These are phyloP conservation scores for Coelinius sp. DNA, from an alignment of 2,888 invertebrate genomes.

Conservation along the genomic window DNA sequence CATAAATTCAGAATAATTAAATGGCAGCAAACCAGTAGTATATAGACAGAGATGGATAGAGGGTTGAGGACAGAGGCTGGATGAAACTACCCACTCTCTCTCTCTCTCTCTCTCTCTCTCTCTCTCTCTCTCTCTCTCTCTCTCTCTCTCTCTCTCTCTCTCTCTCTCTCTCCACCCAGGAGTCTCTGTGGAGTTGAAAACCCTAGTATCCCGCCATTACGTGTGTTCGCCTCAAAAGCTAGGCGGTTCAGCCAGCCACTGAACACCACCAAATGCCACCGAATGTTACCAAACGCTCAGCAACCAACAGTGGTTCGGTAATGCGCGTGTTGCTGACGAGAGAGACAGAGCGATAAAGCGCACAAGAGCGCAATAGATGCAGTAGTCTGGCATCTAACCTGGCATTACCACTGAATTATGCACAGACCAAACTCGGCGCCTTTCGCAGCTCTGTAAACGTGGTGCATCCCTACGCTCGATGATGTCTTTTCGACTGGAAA, in stretches of 20 bases:
- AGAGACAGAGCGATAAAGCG: background rate
- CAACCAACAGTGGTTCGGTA: background rate
- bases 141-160: background rate
- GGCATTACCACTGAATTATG: slow-evolving; percentile 43
- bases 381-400: slow-evolving; percentile 35
- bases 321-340: background rate
- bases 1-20: slow-evolving; percentile 35
- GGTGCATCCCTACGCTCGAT: background rate
- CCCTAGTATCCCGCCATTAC: background rate
- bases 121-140: background rate
- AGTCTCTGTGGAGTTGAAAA: background rate
- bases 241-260: background rate
- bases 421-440: slow-evolving; percentile 32
- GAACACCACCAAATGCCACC: background rate
- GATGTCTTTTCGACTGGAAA: slow-evolving; percentile 7
- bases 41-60: background rate
- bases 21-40: slow-evolving; percentile 24
- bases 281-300: background rate
- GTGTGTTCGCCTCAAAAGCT: background rate
- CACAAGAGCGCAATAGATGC: background rate
- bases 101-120: background rate
- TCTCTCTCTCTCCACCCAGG: background rate
- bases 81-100: background rate
- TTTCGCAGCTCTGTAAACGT: slow-evolving; percentile 10
- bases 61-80: slow-evolving; percentile 2